Evolutionary conservation across 2,888 invertebrate genomes (phyloP), one percentile per base, ranked within the genome.

Genomic region (Chorisops tibialis): DNA sequence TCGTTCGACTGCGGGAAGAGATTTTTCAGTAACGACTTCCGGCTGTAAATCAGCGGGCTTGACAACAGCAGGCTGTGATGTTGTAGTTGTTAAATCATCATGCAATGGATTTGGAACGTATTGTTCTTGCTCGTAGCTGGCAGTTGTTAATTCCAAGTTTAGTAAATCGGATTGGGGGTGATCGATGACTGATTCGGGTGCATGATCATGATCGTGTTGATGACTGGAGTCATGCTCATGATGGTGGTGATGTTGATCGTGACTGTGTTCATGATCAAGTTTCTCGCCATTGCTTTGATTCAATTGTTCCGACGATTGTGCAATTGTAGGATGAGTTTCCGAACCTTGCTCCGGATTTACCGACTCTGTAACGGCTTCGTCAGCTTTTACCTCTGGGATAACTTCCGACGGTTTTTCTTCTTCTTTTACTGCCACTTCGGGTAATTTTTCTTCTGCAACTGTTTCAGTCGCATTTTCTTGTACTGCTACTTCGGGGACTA

Each of bases 81-180:
- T 2, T 3, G 35, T 16, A 9, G 52, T 54, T 4, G 22, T 24
- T 22, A 22, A 11, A 21, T 41, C 52, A 39, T 41, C 41, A 9
- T n/a, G 19, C 21, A 54, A 21, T 41, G 52, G 52, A 22, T 54
- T 54, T 6, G 52, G 52, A 22, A 54, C 18, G 9, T 39, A 39
- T 21, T n/a, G 14, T 14, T 54, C 52, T 5, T 30, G 5, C 11
- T 54, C 22, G n/a, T 54, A 54, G n/a, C 39, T 22, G 7, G 39
- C 24, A 41, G 52, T 54, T n/a, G 52, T 54, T 14, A 5, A 12
- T 9, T 38, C 14, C 30, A 16, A 21, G 14, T 22, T 12, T 39
- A 41, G 41, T 14, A 19, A 21, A n/a, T 51, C 9, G 19, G 35
- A 16, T 4, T 14, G 12, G n/a, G 30, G 30, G 30, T 7, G 30